Evolutionary conservation across 2,888 invertebrate genomes (phyloP), one percentile per base, ranked within the genome.

Genomic region (Leptinotarsa haldemani): DNA sequence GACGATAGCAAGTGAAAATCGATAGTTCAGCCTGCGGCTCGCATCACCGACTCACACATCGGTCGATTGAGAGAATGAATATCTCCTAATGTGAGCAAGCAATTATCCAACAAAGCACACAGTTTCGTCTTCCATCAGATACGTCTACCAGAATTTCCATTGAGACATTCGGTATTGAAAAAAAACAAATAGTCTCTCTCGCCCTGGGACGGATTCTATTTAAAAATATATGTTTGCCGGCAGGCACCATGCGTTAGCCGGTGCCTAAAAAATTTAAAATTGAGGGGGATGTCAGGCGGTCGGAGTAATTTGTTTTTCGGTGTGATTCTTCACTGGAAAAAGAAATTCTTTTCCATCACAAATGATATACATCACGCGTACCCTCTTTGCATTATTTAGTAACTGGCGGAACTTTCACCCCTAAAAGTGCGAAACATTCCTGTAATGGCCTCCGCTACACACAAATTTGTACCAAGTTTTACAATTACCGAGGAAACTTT

Each of bases 381-480:
- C 80, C 79, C 82, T 79, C 72, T 74, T 69, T 85, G 85, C 85
- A 85, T 85, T 85, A 86, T 86, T 86, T 85, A 85, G 85, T 83
- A 82, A 82, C 83, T 79, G 81, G 76, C 78, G 77, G 82, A 84
- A 85, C 82, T 84, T 84, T 84, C 83, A 82, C 85, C 84, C 82
- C 83, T 79, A 80, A 83, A 85, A 84, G 84, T 84, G 84, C 83
- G 85, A 84, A 85, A 85, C 85, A 85, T 83, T 63, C 70, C 82
- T 83, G 82, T 85, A 85, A 85, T 84, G 84, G 84, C 82, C 82
- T 75, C 78, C 71, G 82, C 82, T 82, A 81, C 84, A 85, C 85
- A 84, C 85, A 85, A 85, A 85, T 85, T 85, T 84, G 77, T 79
- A 79, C 79, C 81, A 86, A 86, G 85, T 86, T 86, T 86, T 84